Percentiles rank a stretch among this genome's conserved stretches.
These are phyloP conservation scores for Yponomeuta evonymella DNA, from an alignment of 2,888 invertebrate genomes.

Conservation along the genomic window DNA sequence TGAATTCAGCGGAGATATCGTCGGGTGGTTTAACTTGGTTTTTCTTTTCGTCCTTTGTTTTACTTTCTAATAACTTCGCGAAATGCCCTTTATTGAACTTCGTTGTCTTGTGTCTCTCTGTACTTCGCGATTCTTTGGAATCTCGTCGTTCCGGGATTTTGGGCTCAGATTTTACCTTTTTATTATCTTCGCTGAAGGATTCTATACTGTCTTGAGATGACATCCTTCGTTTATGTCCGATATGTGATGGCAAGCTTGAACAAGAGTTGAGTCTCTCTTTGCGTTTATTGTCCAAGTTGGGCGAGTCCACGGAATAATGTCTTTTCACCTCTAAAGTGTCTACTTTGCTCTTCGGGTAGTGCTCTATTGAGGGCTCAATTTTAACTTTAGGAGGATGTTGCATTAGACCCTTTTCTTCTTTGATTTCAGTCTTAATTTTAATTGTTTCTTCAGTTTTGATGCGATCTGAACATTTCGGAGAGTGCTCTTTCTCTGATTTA, in stretches of 20 bases:
- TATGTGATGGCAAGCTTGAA: slow-evolving; percentile 78
- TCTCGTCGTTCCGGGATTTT: slow-evolving; percentile 79
- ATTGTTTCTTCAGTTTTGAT: slow-evolving; percentile 34
- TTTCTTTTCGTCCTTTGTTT: slow-evolving; percentile 77
- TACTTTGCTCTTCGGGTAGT: slow-evolving; percentile 35
- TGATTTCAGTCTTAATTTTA: slow-evolving; percentile 58
- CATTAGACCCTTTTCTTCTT: slow-evolving; percentile 57
- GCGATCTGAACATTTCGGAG: slow-evolving; percentile 31
- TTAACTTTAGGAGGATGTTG: slow-evolving; percentile 23
- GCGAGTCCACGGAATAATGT: slow-evolving; percentile 68
- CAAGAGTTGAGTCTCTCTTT: slow-evolving; percentile 78
- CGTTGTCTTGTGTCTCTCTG: slow-evolving; percentile 62
- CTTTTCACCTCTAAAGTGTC: slow-evolving; percentile 59
- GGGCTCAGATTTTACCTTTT: slow-evolving; percentile 76
- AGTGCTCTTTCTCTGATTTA: slow-evolving; percentile 64
- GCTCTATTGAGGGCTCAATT: neutral
- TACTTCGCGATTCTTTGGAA: slow-evolving; percentile 78
- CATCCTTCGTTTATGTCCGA: slow-evolving; percentile 83
- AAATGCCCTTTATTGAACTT: slow-evolving; percentile 78
- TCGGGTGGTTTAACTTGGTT: slow-evolving; percentile 69
- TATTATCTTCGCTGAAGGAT: slow-evolving; percentile 75
- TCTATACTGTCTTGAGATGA: slow-evolving; percentile 85
- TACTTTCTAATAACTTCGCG: slow-evolving; percentile 76
- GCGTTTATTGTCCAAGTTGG: slow-evolving; percentile 64
- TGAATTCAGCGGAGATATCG: slow-evolving; percentile 45